These are phyloP conservation scores for Stenoptilia bipunctidactyla DNA, from an alignment of 2,888 invertebrate species.

Conservation along the genomic window DNA sequence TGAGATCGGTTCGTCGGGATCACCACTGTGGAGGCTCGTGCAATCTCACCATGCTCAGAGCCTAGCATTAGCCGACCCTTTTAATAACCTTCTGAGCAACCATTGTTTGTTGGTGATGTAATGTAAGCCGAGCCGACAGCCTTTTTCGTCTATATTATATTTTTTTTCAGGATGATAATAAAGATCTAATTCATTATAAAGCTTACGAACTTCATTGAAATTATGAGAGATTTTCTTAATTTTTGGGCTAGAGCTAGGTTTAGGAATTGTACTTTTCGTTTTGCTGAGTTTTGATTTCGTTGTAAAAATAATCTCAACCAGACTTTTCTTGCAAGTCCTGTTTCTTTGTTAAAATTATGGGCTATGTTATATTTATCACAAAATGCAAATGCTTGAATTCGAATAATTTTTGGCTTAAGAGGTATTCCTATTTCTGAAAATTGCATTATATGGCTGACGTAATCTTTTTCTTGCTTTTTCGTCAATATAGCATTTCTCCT, in stretches of 20 bases:
- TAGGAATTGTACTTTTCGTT: constrained; percentile 6
- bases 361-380: constrained; percentile 7
- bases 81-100: constrained; percentile 2
- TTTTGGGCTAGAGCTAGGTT: constrained; percentile 9
- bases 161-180: constrained; percentile 6
- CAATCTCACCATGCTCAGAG: constrained; percentile 8
- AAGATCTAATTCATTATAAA: constrained; percentile 4
- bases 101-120: constrained; percentile 7
- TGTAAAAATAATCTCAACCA: constrained; percentile 5
- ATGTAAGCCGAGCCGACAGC: constrained; percentile 9
- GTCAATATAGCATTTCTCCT: constrained; percentile 14
- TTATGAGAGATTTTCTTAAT: constrained; percentile 5
- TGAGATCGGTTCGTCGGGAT: too few relatives aligned
- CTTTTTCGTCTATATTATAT: constrained; percentile 10
- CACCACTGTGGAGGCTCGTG: too few relatives aligned
- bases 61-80: constrained; percentile 5
- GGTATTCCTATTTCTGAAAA: constrained; percentile 9
- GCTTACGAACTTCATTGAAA: constrained; percentile 3
- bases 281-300: constrained; percentile 3
- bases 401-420: constrained; percentile 8
- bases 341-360: constrained; percentile 10
- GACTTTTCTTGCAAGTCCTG: constrained; percentile 6
- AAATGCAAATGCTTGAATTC: constrained; percentile 7
- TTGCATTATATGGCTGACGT: constrained; percentile 7
- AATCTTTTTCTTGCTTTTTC: constrained; percentile 7